Percentiles rank a stretch among this genome's conserved stretches.
Conservation (phyloP, 1,140 invertebrate species). For the Drosophila nebulosa region DNA sequence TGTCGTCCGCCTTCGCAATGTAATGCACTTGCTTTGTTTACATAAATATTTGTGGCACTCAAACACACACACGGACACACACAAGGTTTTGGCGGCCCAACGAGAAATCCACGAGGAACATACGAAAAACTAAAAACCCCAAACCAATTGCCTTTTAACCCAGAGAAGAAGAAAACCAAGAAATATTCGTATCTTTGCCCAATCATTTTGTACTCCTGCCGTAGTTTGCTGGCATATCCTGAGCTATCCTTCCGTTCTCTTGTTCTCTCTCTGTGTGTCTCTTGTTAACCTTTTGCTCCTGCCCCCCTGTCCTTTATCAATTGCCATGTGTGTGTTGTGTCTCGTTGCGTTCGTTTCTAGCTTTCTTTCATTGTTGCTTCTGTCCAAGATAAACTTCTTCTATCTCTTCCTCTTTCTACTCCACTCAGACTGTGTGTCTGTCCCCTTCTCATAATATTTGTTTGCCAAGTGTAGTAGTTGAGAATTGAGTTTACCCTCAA, state of each 20-base stretch:
- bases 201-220: background rate
- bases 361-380: conserved; percentile 1
- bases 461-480: background rate
- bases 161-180: background rate
- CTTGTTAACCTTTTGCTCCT: background rate
- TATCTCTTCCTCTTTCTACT: background rate
- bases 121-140: background rate
- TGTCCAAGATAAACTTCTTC: conserved; percentile 6
- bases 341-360: conserved; percentile 8
- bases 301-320: background rate
- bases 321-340: conserved; percentile 3
- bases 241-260: background rate
- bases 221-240: background rate
- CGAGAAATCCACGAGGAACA: no score
- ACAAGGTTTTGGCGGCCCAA: background rate
- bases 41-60: conserved; percentile 8
- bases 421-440: background rate
- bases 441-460: background rate
- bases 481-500: background rate
- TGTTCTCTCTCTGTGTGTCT: background rate
- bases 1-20: background rate
- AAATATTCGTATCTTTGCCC: background rate
- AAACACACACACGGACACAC: background rate
- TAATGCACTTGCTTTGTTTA: conserved; percentile 18
- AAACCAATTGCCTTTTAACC: conserved; percentile 1